These are phyloP conservation scores for Cyprinella venusta DNA, from an alignment of 2,797 vertebrate genomes.

Conservation along the genomic window DNA sequence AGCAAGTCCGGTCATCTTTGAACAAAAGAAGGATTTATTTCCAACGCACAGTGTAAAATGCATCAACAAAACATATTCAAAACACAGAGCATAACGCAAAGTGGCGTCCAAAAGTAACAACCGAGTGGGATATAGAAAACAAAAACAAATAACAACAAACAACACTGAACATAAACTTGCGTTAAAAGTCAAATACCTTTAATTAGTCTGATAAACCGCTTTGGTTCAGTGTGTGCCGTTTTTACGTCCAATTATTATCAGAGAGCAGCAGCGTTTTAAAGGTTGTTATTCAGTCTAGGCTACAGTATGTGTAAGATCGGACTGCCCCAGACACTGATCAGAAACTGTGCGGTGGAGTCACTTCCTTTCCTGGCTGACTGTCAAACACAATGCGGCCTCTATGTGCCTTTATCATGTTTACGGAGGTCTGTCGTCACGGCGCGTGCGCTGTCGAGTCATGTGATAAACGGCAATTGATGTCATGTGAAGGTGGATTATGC, in stretches of 20 bases:
- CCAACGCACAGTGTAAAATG: not conserved
- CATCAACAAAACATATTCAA: not conserved
- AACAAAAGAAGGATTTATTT: not conserved
- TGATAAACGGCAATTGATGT: slow-evolving; percentile 18
- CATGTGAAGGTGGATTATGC: not conserved
- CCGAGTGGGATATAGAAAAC: not conserved
- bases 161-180: not conserved
- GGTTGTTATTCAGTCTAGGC: not conserved
- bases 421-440: not conserved
- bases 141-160: too few relatives aligned
- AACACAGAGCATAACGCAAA: not conserved
- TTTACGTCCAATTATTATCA: not conserved
- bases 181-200: not conserved
- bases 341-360: not conserved
- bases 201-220: not conserved
- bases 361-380: not conserved
- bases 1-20: not conserved
- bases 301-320: not conserved
- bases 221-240: not conserved
- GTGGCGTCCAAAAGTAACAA: not conserved
- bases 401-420: not conserved
- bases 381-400: not conserved
- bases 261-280: not conserved
- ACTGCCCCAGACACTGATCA: not conserved
- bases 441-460: slow-evolving; percentile 37